Evolutionary conservation across 2,113 vertebrate genomes (phyloP).

Genomic region (Notarius lentiginosus): DNA sequence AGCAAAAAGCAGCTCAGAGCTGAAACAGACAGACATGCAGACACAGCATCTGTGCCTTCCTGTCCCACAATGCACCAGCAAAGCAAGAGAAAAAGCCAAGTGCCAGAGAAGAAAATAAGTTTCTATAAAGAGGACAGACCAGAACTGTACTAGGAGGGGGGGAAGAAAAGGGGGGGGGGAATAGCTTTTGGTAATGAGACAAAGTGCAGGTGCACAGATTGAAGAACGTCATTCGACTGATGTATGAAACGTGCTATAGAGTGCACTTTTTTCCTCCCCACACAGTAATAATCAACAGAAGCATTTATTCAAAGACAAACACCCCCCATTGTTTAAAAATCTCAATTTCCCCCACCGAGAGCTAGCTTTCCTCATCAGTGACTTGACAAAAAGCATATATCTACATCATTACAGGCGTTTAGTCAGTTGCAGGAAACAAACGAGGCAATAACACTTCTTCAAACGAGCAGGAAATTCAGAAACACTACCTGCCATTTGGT

Average conservation of each 20-base stretch:
- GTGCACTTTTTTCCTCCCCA: background rate
- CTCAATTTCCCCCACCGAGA: background rate
- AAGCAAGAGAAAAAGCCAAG: slow-evolving; percentile 24
- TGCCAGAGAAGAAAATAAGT: background rate
- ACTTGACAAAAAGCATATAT: slow-evolving; percentile 24
- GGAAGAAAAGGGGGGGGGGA: background rate
- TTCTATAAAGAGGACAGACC: background rate
- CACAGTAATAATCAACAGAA: background rate
- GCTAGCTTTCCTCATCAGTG: slow-evolving; percentile 33
- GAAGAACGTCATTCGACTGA: slow-evolving; percentile 54
- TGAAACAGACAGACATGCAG: slow-evolving; percentile 54
- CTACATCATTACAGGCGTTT: background rate
- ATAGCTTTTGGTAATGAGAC: slow-evolving; percentile 58
- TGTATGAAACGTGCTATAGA: slow-evolving; percentile 30
- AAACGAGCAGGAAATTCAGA: slow-evolving; percentile 26
- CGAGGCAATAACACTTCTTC: slow-evolving; percentile 19
- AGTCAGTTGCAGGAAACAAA: background rate
- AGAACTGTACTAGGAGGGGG: slow-evolving; percentile 16
- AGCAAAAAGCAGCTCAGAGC: slow-evolving; percentile 47
- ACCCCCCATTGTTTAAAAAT: slow-evolving; percentile 12
- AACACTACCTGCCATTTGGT: slow-evolving; percentile 44
- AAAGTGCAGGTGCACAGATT: slow-evolving; percentile 76
- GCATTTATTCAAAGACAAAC: slow-evolving; percentile 9
- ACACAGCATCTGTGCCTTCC: slow-evolving; percentile 47
- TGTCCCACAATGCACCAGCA: slow-evolving; percentile 38